phyloP scores from a whole-genome alignment of 2,113 vertebrate genomes.

The Melospiza georgiana region DNA sequence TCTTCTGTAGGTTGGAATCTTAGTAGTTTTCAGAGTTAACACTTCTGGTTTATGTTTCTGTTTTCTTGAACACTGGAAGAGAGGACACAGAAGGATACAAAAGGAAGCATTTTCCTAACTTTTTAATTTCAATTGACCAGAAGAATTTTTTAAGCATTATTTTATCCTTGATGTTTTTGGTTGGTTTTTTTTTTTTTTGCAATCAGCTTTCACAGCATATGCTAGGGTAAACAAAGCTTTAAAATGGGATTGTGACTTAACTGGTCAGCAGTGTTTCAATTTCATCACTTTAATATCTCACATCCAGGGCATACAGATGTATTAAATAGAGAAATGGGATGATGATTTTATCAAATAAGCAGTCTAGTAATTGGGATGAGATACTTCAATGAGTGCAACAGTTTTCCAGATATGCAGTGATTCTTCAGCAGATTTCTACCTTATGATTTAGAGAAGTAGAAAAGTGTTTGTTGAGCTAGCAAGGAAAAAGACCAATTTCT shows the following conservation, averaged over 20 bases:
- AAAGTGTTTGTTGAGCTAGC: background rate
- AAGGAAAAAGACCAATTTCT: constrained; percentile 6
- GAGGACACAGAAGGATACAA: background rate
- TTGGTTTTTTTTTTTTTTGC: background rate
- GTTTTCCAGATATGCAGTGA: background rate
- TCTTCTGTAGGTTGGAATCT: background rate
- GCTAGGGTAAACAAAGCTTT: background rate
- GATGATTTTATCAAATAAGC: constrained; percentile 29
- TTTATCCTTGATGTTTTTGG: background rate
- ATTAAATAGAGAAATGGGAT: background rate
- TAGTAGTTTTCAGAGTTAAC: background rate
- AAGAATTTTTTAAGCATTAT: background rate
- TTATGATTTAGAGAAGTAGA: background rate
- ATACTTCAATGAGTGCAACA: background rate
- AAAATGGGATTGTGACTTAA: background rate
- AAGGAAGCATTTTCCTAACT: background rate
- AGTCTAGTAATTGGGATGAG: background rate
- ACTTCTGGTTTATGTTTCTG: background rate
- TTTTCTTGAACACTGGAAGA: background rate
- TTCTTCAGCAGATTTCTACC: background rate
- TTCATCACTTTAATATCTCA: background rate
- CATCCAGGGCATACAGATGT: background rate
- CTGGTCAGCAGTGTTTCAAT: background rate
- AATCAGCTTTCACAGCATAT: background rate
- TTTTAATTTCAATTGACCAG: background rate